Base-by-base conservation (phyloP, 2,113 vertebrate species). In the Cercopithecus mona region DNA sequence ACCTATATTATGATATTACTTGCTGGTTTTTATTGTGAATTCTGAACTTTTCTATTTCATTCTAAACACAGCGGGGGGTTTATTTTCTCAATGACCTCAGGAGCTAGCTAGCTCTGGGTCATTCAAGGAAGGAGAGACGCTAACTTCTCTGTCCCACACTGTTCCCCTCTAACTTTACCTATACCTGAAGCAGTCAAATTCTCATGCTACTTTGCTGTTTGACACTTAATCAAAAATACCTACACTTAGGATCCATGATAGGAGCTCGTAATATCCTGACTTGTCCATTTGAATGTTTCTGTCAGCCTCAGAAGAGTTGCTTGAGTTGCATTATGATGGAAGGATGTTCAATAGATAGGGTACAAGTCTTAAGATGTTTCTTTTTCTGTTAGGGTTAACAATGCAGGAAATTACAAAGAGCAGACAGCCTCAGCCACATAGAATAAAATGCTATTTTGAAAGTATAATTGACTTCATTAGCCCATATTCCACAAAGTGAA, bases 361-460 rank as follows among this genome's bases (percentile, higher is more conserved):
- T 43, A 75, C 6, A 30, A 27, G 75, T 80, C 88, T 68, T 90
- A n/a, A 88, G n/a, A 8, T 75, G 88, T 43, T 66, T 40, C 83
- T 92, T 61, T 81, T 79, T 7, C 48, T 52, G 35, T 73, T 87
- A n/a, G 83, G 90, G 75, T 96, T 87, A 95, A 90, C 11, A 81
- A 50, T 90, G 27, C 5, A 75, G 64, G 23, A 79, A 61, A 86
- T 92, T 93, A 83, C 48, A 55, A 70, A 76, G 52, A 78, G 5
- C 32, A 76, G 75, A 50, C 83, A 75, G 43, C 27, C n/a, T 84
- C 35, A 93, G 16, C 43, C n/a, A 72, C 43, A 17, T 30, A 80
- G 68, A 52, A 91, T 66, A 84, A 94, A 94, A 94, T 25, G 20
- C 38, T 78, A n/a, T 88, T 90, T 70, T 55, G 35, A 84, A 97